These are phyloP conservation scores for Petromus typicus DNA, from an alignment of 2,113 vertebrate genomes.

Conservation along the genomic window DNA sequence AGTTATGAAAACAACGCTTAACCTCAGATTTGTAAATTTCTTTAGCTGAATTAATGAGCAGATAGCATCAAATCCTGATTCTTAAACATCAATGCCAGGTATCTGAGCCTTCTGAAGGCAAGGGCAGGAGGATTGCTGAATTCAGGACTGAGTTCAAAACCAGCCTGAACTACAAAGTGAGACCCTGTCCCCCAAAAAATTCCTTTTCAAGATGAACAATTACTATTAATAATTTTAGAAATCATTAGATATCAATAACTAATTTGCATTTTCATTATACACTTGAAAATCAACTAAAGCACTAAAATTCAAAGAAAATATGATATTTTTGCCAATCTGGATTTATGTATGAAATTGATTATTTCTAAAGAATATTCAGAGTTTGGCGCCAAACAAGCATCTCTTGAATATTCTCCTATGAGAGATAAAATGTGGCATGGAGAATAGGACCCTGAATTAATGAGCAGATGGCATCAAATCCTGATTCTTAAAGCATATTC, in stretches of 20 bases:
- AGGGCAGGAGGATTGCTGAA: no score
- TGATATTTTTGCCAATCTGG: neutral
- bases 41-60: neutral
- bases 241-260: neutral
- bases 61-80: neutral
- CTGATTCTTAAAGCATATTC: neutral
- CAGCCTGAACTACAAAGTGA: no score
- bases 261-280: conserved; percentile 12
- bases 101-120: no score
- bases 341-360: conserved; percentile 11
- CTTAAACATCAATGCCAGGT: no score
- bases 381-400: neutral
- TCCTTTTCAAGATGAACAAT: neutral
- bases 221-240: conserved; percentile 2
- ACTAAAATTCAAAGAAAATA: neutral
- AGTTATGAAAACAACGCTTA: neutral
- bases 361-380: neutral
- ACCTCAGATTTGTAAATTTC: neutral
- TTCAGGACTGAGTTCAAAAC: no score
- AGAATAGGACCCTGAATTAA: neutral
- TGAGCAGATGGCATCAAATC: neutral
- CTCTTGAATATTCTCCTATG: neutral
- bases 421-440: neutral
- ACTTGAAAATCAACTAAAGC: neutral
- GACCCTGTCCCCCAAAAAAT: no score